Evolutionary conservation across 2,113 vertebrate genomes (phyloP).

Genomic region (Aix galericulata): DNA sequence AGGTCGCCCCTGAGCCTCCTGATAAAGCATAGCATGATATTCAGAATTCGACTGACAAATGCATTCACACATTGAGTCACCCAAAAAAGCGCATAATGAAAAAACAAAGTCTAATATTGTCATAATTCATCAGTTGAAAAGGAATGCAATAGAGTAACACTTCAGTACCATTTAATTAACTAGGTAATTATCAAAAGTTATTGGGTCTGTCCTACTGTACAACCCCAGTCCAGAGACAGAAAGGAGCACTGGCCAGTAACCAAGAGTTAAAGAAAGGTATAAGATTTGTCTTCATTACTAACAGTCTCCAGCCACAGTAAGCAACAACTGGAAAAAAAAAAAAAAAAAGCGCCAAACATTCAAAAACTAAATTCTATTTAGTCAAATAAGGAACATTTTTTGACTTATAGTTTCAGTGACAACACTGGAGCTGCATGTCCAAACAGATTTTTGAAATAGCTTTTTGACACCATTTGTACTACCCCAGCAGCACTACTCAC

Average conservation of each 20-base stretch:
- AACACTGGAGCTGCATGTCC: not conserved
- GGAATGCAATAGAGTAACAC: not conserved
- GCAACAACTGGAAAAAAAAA: not conserved
- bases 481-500: not conserved
- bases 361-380: not conserved
- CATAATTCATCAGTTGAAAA: not conserved
- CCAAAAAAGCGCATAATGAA: not conserved
- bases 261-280: not conserved
- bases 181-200: not conserved
- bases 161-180: not conserved
- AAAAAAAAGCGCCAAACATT: not conserved
- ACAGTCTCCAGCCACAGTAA: not conserved
- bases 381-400: not conserved
- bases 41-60: constrained; percentile 10
- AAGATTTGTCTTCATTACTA: not conserved
- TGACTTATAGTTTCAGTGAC: not conserved
- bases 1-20: too few species aligned
- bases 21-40: not conserved
- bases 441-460: not conserved
- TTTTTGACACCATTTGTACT: not conserved
- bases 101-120: not conserved
- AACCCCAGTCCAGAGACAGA: not conserved
- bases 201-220: not conserved
- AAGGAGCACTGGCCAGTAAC: not conserved
- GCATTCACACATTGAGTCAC: not conserved